Base-by-base conservation (phyloP, 1,140 invertebrate species). In the Halictus rubicundus region DNA sequence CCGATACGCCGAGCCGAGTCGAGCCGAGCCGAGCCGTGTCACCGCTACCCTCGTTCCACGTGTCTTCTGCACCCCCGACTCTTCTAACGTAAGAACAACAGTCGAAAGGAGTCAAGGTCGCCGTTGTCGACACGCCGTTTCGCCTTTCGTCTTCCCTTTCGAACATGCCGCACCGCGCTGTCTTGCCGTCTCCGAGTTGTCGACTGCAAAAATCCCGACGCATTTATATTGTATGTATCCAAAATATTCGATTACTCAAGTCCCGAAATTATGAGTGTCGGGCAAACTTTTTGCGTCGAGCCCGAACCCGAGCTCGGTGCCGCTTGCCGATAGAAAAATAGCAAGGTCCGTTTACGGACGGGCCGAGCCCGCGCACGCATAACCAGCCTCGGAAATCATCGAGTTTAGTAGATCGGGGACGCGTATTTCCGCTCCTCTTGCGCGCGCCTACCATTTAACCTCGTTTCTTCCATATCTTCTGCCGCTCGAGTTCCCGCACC, bases 101-200 rank as follows among this genome's bases (percentile, higher is more conserved):
- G 80, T 68, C 82, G 80, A 87, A 84, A 87, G 74, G 64, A 87
- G 85, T 84, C 85, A 84, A 86, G 85, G 82, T 86, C 86, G 63
- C 79, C 71, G 73, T 84, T 82, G 63, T 79, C 71, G 73, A 23
- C 39, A 19, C 37, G 63, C 63, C 59, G 37, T 39, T 42, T 37
- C 16, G 4, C 21, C 39, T 39, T 42, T 37, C 16, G 4, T 8
- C 39, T 27, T 23, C 39, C 60, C 49, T 16, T 7, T 52, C 14
- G 16, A 6, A 21, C 16, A 14, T 1, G 49, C 19, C 19, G 42
- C 16, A 14, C 6, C 42, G 9, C 42, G 16, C 49, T 0, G 14
- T 46, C 49, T 39, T 8, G 32, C 16, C 7, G 39, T 25, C 14
- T 3, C 49, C 46, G n/a, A 16, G 49, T 19, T n/a, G 49, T 9